Evolutionary conservation across 2,888 invertebrate genomes (phyloP), one percentile per base, ranked within the genome.

Genomic region (Temnothorax unifasciatus): DNA sequence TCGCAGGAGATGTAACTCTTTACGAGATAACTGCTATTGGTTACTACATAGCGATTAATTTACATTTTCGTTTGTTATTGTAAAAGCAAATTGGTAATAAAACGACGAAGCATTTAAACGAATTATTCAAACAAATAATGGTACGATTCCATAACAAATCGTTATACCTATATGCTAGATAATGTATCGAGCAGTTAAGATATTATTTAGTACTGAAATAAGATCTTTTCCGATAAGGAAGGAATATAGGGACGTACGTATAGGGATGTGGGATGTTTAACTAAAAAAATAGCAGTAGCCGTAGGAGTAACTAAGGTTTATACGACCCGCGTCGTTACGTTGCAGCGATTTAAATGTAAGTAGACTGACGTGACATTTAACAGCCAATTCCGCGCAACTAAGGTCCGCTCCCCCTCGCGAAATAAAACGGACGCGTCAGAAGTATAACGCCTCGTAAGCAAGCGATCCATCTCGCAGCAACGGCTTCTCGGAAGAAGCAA

Each of bases 361-460:
- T 81, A 71, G 59, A 71, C 79, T 25, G 79, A 71, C 79, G 79
- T 79, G 79, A 81, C 79, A 76, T 64, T 76, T 76, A 76, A 76
- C 76, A 59, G 69, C 69, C 79, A 69, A 59, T 79, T 59, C 44
- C 77, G 69, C 59, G 79, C 59, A 21, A 47, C 34, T 15, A 21
- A 63, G 50, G 25, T 0, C 64, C 64, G 61, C 21, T 44, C 64
- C n/a, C 41, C 18, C 57, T 59, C 79, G 71, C 79, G 47, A 50
- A 50, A 81, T 71, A 69, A 81, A 81, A 61, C 73, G 59, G 73
- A 61, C 59, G 73, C 73, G 79, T 81, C 59, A 81, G 25, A 73
- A 71, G 79, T 79, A 79, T 79, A 79, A 79, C 71, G 79, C 79
- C 59, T 79, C 71, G 79, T 79, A 71, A 79, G 79, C 79, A 50